Percentiles rank a stretch among this genome's conserved stretches.
Conservation (phyloP, 64 coral and sea anemone species). For the Stylophora pistillata region DNA sequence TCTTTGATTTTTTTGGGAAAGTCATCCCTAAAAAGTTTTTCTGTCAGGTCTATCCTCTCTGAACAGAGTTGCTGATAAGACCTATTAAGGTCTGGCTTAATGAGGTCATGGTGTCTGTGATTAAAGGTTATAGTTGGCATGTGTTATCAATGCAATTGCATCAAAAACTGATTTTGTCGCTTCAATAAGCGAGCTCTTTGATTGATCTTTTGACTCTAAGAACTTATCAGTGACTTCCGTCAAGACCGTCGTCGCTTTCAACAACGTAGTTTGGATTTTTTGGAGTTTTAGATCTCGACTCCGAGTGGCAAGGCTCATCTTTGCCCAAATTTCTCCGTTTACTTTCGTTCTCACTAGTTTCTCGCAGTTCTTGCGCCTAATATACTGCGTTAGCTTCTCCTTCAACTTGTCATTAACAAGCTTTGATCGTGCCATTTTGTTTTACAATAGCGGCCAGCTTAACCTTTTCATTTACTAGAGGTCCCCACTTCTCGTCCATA, state of each 20-base stretch:
- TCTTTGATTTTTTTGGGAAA: too few species aligned
- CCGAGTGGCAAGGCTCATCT: too few species aligned
- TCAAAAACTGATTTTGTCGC: conserved; percentile 31
- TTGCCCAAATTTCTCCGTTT: not conserved
- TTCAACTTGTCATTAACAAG: not conserved
- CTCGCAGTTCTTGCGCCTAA: not conserved
- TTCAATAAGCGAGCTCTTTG: conserved; percentile 11
- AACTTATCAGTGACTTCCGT: too few species aligned
- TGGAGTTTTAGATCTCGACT: too few species aligned
- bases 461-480: too few species aligned
- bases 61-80: conserved; percentile 36
- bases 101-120: conserved; percentile 6
- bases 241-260: too few species aligned
- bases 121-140: too few species aligned
- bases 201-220: not conserved
- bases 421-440: too few species aligned
- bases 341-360: conserved; percentile 3
- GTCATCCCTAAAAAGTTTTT: conserved; percentile 34
- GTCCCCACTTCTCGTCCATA: too few species aligned
- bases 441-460: too few species aligned
- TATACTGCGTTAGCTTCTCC: not conserved
- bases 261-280: too few species aligned
- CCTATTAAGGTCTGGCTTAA: conserved; percentile 29
- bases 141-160: conserved; percentile 32
- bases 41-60: conserved; percentile 6